phyloP scores from a whole-genome alignment of 2,113 vertebrate species.

The Ifrita kowaldi region DNA sequence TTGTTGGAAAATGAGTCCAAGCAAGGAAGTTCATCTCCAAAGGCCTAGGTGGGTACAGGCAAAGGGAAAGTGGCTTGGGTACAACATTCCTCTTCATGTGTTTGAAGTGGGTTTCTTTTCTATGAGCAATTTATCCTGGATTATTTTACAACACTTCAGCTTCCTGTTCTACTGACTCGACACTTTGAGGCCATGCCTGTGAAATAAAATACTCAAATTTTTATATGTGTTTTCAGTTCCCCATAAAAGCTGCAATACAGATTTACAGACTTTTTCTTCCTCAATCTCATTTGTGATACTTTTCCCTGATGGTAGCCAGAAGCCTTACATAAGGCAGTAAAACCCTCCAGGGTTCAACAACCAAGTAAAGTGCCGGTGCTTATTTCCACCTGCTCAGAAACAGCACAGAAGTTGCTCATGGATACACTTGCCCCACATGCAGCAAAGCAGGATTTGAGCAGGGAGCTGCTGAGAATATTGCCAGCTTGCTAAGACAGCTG shows the following conservation, averaged over 20 bases:
- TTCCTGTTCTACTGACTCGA: not conserved
- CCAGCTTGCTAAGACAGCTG: not conserved
- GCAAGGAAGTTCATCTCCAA: not conserved
- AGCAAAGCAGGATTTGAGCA: not conserved
- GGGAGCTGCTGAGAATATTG: not conserved
- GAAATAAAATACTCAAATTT: constrained; percentile 11
- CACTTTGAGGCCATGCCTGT: not conserved
- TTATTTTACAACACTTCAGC: not conserved
- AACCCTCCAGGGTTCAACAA: not conserved
- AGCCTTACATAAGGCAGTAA: not conserved
- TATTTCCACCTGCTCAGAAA: not conserved
- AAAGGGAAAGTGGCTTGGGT: not conserved
- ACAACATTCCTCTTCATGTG: not conserved
- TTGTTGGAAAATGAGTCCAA: not conserved
- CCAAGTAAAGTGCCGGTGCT: not conserved
- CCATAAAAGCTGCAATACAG: not conserved
- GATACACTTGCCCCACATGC: not conserved
- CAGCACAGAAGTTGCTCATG: not conserved
- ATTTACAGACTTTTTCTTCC: not conserved
- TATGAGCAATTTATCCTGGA: not conserved
- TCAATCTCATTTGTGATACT: not conserved
- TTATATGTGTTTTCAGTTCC: not conserved
- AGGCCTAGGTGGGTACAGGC: not conserved
- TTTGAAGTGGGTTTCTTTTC: constrained; percentile 1
- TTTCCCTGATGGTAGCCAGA: not conserved